Evolutionary conservation across 2,888 invertebrate species (phyloP), one percentile per base, ranked within the genome.

Genomic region (Caenorhabditis japonica): DNA sequence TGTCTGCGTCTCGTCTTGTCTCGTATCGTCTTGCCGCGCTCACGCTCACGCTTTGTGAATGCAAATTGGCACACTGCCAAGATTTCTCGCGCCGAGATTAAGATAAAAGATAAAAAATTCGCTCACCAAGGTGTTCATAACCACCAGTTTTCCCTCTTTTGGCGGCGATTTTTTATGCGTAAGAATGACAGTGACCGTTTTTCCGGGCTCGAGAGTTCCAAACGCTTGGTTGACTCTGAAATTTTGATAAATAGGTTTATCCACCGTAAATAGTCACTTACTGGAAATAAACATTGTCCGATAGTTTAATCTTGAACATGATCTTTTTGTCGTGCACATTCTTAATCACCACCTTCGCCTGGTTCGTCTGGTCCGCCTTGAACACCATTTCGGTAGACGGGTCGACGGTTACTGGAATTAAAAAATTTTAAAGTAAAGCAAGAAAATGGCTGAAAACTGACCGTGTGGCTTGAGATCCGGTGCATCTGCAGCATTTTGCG

Each of bases 191-290:
- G 47, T 56, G 17, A 56, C 21, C 7, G 38, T 41, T 34, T 55
- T 56, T 43, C 56, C 56, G n/a, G 64, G 64, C 10, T 66, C 64
- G 25, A 66, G 30, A 4, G 36, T 34, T 41, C 64, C 64, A 15
- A 56, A 66, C 4, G 56, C 64, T 56, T 55, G 64, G 21, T 47
- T 55, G 5, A 68, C 47, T 51, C 59, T 68, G 49, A 23, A 64
- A 34, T 13, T 33, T 4, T 2, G n/a, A n/a, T 5, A 13, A 30
- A 34, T 13, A 30, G n/a, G 17, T 27, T n/a, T 7, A 5, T 4
- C 12, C 12, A 13, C 7, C 17, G 7, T 13, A 10, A 7, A 49
- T 15, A 59, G 19, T 33, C 5, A n/a, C 60, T 51, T 13, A 60
- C 60, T 51, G 60, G 34, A 51, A 51, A 12, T 23, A 30, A 13